Conservation (phyloP, 1,140 invertebrate species). For the Metopolophium dirhodum region DNA sequence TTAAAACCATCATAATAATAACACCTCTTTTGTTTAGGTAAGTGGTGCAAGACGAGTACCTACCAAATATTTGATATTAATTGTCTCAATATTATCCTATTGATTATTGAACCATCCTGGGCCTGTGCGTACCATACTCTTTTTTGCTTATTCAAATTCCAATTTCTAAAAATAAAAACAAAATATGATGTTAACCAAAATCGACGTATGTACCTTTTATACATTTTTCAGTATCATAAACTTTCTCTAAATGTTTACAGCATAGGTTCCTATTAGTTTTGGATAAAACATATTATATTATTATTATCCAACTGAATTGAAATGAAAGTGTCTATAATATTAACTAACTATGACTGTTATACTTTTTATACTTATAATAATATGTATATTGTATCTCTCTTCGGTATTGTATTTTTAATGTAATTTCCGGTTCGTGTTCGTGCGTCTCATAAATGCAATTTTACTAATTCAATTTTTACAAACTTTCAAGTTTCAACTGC, state of each 20-base stretch:
- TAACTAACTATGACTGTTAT: not conserved
- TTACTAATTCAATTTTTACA: slow-evolving; percentile 6
- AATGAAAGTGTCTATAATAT: not conserved
- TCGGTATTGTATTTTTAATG: not conserved
- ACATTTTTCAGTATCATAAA: too few species aligned
- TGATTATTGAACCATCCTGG: too few species aligned
- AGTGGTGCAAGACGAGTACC: not conserved
- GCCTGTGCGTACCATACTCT: not conserved
- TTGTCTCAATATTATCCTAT: not conserved
- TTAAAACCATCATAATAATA: not conserved
- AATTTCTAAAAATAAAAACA: not conserved
- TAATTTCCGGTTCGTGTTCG: not conserved
- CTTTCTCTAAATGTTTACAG: too few species aligned
- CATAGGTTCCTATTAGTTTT: not conserved
- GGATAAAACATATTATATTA: not conserved
- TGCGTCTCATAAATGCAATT: not conserved
- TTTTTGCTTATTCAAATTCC: not conserved
- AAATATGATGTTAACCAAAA: not conserved
- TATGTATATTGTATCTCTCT: not conserved
- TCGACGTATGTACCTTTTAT: not conserved
- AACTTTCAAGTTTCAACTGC: not conserved
- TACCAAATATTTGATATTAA: not conserved
- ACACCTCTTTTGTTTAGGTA: not conserved
- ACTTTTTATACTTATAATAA: not conserved
- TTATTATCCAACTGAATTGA: not conserved